Conservation (phyloP, 2,888 invertebrate genomes). For the Caenorhabditis panamensis region DNA sequence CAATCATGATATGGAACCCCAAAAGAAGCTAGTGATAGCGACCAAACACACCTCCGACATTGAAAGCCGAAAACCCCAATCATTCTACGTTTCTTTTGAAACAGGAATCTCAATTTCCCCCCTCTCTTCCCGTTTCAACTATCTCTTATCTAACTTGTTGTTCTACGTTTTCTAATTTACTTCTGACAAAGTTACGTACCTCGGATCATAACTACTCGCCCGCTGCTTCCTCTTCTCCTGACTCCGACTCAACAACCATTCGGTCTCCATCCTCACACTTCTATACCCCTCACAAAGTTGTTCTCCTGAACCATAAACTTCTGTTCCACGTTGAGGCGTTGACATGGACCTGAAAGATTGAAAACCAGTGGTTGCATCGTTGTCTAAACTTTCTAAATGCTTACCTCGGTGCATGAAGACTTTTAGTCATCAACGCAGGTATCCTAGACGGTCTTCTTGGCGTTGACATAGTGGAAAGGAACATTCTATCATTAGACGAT, state of each 20-base stretch:
- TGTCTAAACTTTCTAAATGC: no score
- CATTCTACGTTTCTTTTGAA: no score
- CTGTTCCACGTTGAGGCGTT: conserved; percentile 19
- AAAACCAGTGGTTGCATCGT: no score
- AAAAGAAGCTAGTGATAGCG: no score
- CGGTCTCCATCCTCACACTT: conserved; percentile 46
- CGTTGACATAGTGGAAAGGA: conserved; percentile 27
- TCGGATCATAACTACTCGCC: conserved; percentile 60
- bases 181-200: no score
- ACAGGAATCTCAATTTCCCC: no score
- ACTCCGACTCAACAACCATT: conserved; percentile 55
- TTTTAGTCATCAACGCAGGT: conserved; percentile 65
- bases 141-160: no score
- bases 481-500: conserved; percentile 40
- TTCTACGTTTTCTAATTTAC: no score
- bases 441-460: conserved; percentile 52
- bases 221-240: conserved; percentile 48
- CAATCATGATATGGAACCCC: no score
- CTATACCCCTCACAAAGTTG: conserved; percentile 58
- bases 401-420: conserved; percentile 53
- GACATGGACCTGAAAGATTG: conserved; percentile 21
- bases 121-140: no score
- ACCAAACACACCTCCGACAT: no score
- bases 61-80: no score
- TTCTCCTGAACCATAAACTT: conserved; percentile 59